phyloP scores from a whole-genome alignment of 2,113 vertebrate genomes.

The Hemicordylus capensis region DNA sequence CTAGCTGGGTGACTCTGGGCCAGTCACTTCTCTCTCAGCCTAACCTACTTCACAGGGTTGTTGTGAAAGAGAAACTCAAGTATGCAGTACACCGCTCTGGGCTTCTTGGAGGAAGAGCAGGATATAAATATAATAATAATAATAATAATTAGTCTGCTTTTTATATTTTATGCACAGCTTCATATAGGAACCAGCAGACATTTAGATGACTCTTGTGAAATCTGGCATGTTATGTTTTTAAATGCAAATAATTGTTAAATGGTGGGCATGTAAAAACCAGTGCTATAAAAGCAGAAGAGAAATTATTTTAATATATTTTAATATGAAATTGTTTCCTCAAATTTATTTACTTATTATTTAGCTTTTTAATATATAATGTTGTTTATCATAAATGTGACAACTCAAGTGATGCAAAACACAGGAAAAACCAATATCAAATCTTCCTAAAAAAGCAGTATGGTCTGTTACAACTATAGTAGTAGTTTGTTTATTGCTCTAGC shows the following conservation, averaged over 20 bases:
- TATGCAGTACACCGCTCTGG: too few relatives aligned
- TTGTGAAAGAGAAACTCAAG: too few relatives aligned
- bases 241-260: slow-evolving; percentile 17
- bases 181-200: slow-evolving; percentile 23
- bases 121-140: too few relatives aligned
- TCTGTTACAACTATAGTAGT: slow-evolving; percentile 51
- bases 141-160: too few relatives aligned
- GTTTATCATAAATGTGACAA: neutral
- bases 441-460: slow-evolving; percentile 40
- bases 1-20: too few relatives aligned
- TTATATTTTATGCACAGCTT: neutral
- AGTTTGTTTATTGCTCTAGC: neutral
- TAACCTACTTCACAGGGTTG: too few relatives aligned
- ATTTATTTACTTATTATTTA: neutral
- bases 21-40: too few relatives aligned
- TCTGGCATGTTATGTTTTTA: slow-evolving; percentile 18
- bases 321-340: slow-evolving; percentile 38
- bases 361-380: neutral
- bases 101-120: too few relatives aligned
- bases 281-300: slow-evolving; percentile 31
- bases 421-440: neutral
- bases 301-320: slow-evolving; percentile 44
- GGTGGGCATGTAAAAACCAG: slow-evolving; percentile 23
- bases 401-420: neutral
- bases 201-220: slow-evolving; percentile 23